A percentile compares a stretch with the other conserved stretches of the same genome.
Evolutionary conservation across 1,140 invertebrate species (phyloP).

Genomic region (Ylistrum balloti): DNA sequence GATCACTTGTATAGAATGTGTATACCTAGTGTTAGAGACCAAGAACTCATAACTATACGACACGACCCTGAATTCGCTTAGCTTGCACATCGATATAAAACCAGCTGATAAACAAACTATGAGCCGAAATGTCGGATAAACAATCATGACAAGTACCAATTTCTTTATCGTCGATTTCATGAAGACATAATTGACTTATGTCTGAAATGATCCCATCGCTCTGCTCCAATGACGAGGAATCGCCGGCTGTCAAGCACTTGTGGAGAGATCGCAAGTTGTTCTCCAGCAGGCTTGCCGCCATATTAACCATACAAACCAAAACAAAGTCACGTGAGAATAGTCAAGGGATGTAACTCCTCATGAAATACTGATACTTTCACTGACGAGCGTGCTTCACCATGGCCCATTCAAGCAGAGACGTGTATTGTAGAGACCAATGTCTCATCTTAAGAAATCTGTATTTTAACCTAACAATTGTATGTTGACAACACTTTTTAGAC

Average conservation of each 20-base stretch:
- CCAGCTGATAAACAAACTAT: neutral
- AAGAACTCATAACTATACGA: too few species aligned
- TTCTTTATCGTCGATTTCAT: constrained; percentile 74
- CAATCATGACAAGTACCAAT: constrained; percentile 65
- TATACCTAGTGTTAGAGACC: too few species aligned
- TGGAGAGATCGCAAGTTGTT: constrained; percentile 70
- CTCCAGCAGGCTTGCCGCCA: constrained; percentile 70
- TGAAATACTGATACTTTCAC: too few species aligned
- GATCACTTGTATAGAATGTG: too few species aligned
- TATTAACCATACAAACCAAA: constrained; percentile 52
- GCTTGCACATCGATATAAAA: neutral
- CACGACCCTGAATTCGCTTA: neutral
- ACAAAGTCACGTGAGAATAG: neutral
- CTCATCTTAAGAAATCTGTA: too few species aligned
- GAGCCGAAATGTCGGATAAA: neutral
- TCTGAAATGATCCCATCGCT: constrained; percentile 69
- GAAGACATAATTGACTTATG: constrained; percentile 72
- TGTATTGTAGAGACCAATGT: too few species aligned
- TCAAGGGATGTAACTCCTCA: neutral
- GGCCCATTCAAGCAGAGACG: too few species aligned
- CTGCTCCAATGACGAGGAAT: constrained; percentile 62
- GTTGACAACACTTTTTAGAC: too few species aligned
- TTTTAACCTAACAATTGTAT: too few species aligned
- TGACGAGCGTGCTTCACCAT: too few species aligned
- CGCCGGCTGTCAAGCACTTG: constrained; percentile 54